Evolutionary conservation across 2,888 invertebrate genomes (phyloP), one percentile per base, ranked within the genome.

Genomic region (Ectobius pallidus): DNA sequence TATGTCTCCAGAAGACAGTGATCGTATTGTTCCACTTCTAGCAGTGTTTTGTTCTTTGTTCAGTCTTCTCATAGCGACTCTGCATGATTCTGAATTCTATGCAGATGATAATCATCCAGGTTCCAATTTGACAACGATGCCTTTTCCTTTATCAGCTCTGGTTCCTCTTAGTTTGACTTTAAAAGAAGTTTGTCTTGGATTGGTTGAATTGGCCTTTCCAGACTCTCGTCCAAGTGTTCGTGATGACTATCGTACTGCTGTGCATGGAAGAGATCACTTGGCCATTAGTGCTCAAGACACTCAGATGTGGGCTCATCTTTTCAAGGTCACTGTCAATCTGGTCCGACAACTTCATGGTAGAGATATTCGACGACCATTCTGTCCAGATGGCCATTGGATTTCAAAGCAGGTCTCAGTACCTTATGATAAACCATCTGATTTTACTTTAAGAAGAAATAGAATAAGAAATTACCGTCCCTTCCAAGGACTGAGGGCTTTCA

Each of bases 31-130:
- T 14, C 93, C 95, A 0, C 87, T 93, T 0, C 81, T 96, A 42
- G 92, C 93, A 0, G 91, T 94, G 1, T 96, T 96, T 83, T 94
- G 94, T 80, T 90, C 93, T 1, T 84, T 95, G 0, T 94, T 94
- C 81, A 91, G 92, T 55, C 86, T 94, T 46, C 85, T 94, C 3
- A 87, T 96, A 65, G 91, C 93, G 0, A 95, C 95, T 0, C 82
- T 96, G 32, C 94, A 96, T 78, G 96, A 96, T 80, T 90, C 91
- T 0, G 96, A 96, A 83, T 95, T 96, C 82, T 91, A 90, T 65
- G 84, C 84, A 44, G 86, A 86, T 68, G 86, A 86, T 44, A 74
- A 74, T 65, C 67, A 73, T 30, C 73, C 75, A 63, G 77, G 77
- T 77, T 9, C 62, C n/a, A 2, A 27, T 16, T 46, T 30, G 9